Conservation (phyloP, 2,888 invertebrate genomes). For the Eupeodes latifasciatus region DNA sequence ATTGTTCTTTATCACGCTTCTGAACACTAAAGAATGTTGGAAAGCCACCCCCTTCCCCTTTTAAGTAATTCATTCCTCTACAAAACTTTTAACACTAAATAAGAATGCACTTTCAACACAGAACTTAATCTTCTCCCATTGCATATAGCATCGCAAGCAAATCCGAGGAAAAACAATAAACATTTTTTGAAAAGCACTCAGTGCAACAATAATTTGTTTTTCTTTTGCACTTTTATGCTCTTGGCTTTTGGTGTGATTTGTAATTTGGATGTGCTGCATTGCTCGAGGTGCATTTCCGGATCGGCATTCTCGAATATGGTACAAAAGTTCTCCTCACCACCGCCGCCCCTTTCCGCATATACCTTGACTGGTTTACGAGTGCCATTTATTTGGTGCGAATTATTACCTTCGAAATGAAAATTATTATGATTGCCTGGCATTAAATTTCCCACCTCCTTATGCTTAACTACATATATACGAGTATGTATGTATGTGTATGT, state of each 20-base stretch:
- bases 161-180: conserved; percentile 9
- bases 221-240: neutral
- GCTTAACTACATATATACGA: neutral
- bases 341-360: neutral
- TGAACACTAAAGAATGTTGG: no score
- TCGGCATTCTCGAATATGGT: conserved; percentile 15
- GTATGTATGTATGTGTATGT: no score
- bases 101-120: conserved; percentile 21
- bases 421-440: conserved; percentile 75
- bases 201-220: conserved; percentile 23
- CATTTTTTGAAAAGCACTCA: conserved; percentile 47
- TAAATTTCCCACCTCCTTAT: conserved; percentile 50
- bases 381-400: conserved; percentile 72
- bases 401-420: conserved; percentile 72
- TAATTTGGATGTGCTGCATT: conserved; percentile 27
- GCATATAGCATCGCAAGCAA: neutral
- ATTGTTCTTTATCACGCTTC: no score
- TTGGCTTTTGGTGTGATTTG: conserved; percentile 64
- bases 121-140: neutral
- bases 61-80: neutral
- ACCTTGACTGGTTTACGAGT: conserved; percentile 59
- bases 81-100: neutral
- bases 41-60: no score
- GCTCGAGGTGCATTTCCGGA: conserved; percentile 50
- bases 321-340: conserved; percentile 25